Base-by-base conservation (phyloP, 2,888 invertebrate species). In the Hypomecis punctinalis region DNA sequence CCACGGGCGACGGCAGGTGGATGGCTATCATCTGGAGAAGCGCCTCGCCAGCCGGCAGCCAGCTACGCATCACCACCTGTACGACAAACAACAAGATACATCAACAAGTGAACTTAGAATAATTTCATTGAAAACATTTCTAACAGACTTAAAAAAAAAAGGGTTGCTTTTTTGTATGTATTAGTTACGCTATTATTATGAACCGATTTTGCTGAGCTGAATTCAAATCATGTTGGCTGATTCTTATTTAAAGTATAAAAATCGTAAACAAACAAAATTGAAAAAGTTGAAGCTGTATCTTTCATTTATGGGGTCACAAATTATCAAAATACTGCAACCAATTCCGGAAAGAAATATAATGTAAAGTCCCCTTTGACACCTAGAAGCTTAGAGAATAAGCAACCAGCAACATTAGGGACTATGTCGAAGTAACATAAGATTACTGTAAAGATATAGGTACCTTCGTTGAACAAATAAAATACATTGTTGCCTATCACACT, bases 11-110 rank as follows among this genome's bases (percentile, higher is more conserved):
- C 67, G 99, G 99, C 88, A 99, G 94, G 88, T 99, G 99, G 89
- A 99, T 99, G 93, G 99, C 98, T 93, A 99, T 99, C 99, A 99
- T 99, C 95, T 99, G 99, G 94, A 99, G 97, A 81, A 99, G 94
- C 82, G 99, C 98, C 91, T 99, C 99, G 77, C 99, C 99, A 86
- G 99, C 99, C 61, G 99, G 99, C 91, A 99, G 94, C 99, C 99
- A 99, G 69, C 97, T 97, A 79, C 99, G 96, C 99, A 99, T 99
- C 70, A 99, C 97, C 75, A 97, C 96, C 96, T 96, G 23, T 23
- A 71, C 0, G 52, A 47, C 51, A 66, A 43, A 67, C 36, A 55
- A 37, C 40, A 23, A 33, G 23, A 3, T 23, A 23, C 3, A 23
- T 2, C 23, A 23, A 23, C 23, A 23, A 23, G 3, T 23, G 23